phyloP scores from a whole-genome alignment of 2,888 invertebrate species.

The Acrocera orbiculus region DNA sequence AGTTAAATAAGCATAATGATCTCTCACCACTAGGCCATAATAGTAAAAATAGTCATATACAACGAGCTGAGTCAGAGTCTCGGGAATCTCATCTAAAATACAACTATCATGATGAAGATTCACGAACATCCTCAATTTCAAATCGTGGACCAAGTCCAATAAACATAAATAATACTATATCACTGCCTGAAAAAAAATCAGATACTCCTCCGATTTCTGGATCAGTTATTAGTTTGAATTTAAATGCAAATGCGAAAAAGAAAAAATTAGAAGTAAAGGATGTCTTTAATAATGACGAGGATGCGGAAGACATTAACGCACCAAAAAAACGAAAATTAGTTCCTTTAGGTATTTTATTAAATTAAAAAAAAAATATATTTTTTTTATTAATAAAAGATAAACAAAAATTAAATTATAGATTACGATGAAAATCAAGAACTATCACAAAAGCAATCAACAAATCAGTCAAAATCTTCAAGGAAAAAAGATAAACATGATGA shows the following conservation, averaged over 20 bases:
- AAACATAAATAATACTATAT: neutral
- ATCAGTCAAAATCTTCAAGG: slow-evolving; percentile 4
- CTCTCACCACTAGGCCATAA: slow-evolving; percentile 7
- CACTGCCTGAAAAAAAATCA: slow-evolving; percentile 9
- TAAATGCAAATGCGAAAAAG: slow-evolving; percentile 35
- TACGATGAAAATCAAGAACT: slow-evolving; percentile 22
- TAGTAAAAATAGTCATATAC: slow-evolving; percentile 9
- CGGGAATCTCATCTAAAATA: slow-evolving; percentile 18
- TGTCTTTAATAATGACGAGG: slow-evolving; percentile 74
- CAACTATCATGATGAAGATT: slow-evolving; percentile 27
- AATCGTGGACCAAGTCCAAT: slow-evolving; percentile 11
- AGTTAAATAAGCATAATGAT: slow-evolving; percentile 2
- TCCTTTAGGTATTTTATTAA: slow-evolving; percentile 42
- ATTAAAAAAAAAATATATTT: neutral
- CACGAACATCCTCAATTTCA: slow-evolving; percentile 30
- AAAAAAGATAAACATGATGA: slow-evolving; percentile 6
- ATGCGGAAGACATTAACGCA: slow-evolving; percentile 37
- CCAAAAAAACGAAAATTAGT: slow-evolving; percentile 61
- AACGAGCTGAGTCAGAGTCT: slow-evolving; percentile 24
- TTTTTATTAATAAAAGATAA: neutral
- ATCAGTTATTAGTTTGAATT: slow-evolving; percentile 31
- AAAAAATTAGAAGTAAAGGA: slow-evolving; percentile 67
- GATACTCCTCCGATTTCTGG: slow-evolving; percentile 25
- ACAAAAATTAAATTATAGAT: slow-evolving; percentile 17
- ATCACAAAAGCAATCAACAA: slow-evolving; percentile 7